Conservation (phyloP, 2,113 vertebrate genomes). For the Hydrolagus affinis region DNA sequence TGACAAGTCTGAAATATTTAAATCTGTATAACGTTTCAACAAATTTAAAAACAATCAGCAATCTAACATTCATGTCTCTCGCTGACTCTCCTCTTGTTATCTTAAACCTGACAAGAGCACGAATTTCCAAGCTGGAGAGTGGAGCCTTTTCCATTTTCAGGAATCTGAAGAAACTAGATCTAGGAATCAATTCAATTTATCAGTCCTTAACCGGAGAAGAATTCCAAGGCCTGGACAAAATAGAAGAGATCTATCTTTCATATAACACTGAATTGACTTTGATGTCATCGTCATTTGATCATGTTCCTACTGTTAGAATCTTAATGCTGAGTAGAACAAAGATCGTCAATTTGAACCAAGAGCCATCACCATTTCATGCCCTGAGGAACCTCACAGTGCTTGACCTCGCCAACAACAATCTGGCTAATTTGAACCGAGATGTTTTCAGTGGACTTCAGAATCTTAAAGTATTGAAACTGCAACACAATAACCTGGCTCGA, state of each 20-base stretch:
- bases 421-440: conserved; percentile 70
- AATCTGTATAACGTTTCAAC: conserved; percentile 60
- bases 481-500: conserved; percentile 89
- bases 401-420: conserved; percentile 91
- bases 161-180: conserved; percentile 62
- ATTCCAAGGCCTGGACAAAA: conserved; percentile 65
- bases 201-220: conserved; percentile 73
- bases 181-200: conserved; percentile 75
- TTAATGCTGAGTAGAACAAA: conserved; percentile 69
- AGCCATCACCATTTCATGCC: conserved; percentile 69
- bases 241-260: conserved; percentile 70
- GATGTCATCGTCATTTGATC: conserved; percentile 59
- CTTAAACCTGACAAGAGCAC: conserved; percentile 72
- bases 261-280: conserved; percentile 64
- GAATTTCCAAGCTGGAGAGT: conserved; percentile 53
- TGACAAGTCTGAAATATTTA: conserved; percentile 63
- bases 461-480: conserved; percentile 70
- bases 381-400: conserved; percentile 67
- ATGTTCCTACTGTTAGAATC: conserved; percentile 60
- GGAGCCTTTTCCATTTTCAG: conserved; percentile 62
- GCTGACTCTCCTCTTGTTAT: conserved; percentile 60
- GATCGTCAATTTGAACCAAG: conserved; percentile 49
- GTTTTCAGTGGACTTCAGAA: conserved; percentile 63
- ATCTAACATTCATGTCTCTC: conserved; percentile 71
- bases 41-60: conserved; percentile 58